A percentile compares a stretch with the other conserved stretches of the same genome.
These are phyloP conservation scores for Mesocentrotus franciscanus DNA, from an alignment of 53 echinoderm and acorn worm species.

Conservation along the genomic window DNA sequence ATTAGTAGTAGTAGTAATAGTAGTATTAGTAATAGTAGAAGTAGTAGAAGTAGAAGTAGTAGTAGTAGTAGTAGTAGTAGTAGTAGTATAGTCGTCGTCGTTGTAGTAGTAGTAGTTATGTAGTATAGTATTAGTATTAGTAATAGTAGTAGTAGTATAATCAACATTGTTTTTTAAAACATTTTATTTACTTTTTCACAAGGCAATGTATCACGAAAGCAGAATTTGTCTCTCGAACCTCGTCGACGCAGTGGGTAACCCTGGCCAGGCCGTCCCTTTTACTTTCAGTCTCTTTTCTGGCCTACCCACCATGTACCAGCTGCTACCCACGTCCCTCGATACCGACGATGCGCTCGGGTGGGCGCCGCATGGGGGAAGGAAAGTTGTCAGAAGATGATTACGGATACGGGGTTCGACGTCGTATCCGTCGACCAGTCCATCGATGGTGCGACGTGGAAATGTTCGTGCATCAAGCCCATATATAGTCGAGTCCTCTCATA, in stretches of 20 bases:
- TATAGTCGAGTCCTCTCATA: not conserved
- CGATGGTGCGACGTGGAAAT: not conserved
- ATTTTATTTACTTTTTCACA: no score
- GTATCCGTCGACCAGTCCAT: conserved; percentile 22
- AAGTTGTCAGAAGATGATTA: conserved; percentile 64
- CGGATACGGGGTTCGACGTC: conserved; percentile 69
- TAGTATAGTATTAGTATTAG: no score
- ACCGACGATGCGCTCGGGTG: conserved; percentile 73
- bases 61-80: conserved; percentile 27
- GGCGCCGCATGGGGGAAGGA: conserved; percentile 85
- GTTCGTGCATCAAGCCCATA: not conserved
- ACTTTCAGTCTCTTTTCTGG: conserved; percentile 74
- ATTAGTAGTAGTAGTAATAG: conserved; percentile 12
- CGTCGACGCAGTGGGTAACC: conserved; percentile 59
- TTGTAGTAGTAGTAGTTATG: no score
- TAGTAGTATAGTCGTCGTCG: no score
- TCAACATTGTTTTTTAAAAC: no score
- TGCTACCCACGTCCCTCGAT: conserved; percentile 69
- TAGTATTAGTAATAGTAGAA: conserved; percentile 34
- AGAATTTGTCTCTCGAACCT: conserved; percentile 55
- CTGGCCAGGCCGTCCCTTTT: conserved; percentile 36
- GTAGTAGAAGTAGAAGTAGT: conserved; percentile 28
- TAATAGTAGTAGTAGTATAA: not conserved
- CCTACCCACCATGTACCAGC: no score
- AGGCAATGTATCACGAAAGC: conserved; percentile 62